phyloP scores from a whole-genome alignment of 2,888 invertebrate species.

The Omphaloscelis lunosa region DNA sequence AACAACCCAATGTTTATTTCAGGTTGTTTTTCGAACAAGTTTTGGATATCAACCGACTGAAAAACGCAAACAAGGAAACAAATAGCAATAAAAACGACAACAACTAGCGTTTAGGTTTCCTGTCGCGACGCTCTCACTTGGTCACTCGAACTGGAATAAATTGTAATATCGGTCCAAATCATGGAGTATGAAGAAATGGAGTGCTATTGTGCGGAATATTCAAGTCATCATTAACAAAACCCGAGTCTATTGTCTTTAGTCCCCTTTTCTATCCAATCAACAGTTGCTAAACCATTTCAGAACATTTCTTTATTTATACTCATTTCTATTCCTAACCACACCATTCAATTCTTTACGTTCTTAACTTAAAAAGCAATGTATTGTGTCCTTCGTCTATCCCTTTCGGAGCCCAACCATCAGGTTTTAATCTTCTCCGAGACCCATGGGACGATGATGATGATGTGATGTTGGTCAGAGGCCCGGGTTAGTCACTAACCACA shows the following conservation, averaged over 20 bases:
- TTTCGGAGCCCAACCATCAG: background rate
- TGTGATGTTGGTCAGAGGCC: too few relatives aligned
- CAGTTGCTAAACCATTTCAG: background rate
- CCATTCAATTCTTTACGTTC: background rate
- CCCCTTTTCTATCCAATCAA: background rate
- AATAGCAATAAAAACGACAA: slow-evolving; percentile 80
- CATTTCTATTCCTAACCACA: background rate
- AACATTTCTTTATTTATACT: background rate
- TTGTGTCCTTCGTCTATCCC: background rate
- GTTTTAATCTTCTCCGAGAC: too few relatives aligned
- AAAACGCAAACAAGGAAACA: slow-evolving; percentile 80
- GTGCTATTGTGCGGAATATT: background rate
- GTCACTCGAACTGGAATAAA: slow-evolving; percentile 76
- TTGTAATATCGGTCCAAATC: slow-evolving; percentile 68
- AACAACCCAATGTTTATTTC: slow-evolving; percentile 33
- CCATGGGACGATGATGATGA: too few relatives aligned
- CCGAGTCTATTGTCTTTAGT: background rate
- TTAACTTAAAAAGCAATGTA: background rate
- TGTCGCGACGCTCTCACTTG: slow-evolving; percentile 75
- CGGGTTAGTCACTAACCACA: too few relatives aligned
- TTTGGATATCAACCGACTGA: slow-evolving; percentile 49
- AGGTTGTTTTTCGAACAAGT: slow-evolving; percentile 53
- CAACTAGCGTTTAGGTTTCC: slow-evolving; percentile 81
- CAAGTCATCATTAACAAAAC: background rate
- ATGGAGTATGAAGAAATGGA: slow-evolving; percentile 52